Base-by-base conservation (phyloP, 2,797 vertebrate genomes). In the Syncerus caffer region DNA sequence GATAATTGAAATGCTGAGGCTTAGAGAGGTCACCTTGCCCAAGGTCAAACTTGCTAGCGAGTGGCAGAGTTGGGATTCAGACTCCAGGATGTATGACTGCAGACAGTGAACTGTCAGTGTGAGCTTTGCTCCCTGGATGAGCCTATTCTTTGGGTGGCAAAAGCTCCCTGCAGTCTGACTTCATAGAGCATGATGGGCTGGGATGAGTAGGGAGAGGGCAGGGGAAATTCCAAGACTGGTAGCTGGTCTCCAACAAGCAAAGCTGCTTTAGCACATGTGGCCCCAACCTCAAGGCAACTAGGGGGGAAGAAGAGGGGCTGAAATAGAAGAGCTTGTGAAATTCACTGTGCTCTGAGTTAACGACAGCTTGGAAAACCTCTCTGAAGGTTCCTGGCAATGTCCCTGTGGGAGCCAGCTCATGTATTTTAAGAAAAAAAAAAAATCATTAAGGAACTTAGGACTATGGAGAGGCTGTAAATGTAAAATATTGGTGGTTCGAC, bases 381-480 rank as follows among this genome's bases (percentile, higher is more conserved):
- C 92, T 7, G 60, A 60, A 58, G 89, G 62, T 97, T 98, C 97
- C 95, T 95, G 96, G 97, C 95, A 96, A 51, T 51, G 85, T 89
- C 96, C 83, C 94, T 29, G 78, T 17, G 78, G 94, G 89, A 97
- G 97, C 97, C 96, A 98, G 93, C 85, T 94, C 93, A 29, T 90
- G 96, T 97, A 96, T 97, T 97, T 98, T 96, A 94, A 97, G 96
- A 17, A 31, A 45, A 97, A 98, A 98, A 34, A 97, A 98, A 98
- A 98, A 98, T 97, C 98, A 97, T 98, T 98, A 95, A 97, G 98
- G 97, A 98, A 98, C 95, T 98, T 97, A 96, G 98, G 98, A 98
- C 97, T 90, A 71, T 55, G 58, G 93, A 97, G 97, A 98, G 97
- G 98, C 98, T 62, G 34, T 98, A 98, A 98, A 97, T 95, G 98